phyloP scores from a whole-genome alignment of 2,797 vertebrate genomes.

The Psittacula derbiana region DNA sequence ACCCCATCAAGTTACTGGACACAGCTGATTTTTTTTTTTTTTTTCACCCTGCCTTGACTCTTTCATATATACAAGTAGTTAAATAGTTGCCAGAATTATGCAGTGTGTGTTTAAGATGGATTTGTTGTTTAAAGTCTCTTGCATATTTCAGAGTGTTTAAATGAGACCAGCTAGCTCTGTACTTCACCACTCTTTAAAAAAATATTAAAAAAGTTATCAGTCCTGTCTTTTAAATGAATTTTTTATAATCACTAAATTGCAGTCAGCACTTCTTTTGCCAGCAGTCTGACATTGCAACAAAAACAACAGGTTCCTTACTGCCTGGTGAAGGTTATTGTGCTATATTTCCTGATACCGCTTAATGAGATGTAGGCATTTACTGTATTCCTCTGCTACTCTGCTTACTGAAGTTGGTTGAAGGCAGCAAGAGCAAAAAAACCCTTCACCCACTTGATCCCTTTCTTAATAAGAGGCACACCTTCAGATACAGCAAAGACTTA shows the following conservation, averaged over 20 bases:
- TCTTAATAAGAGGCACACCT: background rate
- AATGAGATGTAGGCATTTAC: conserved; percentile 38
- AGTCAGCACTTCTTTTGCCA: conserved; percentile 43
- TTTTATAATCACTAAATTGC: conserved; percentile 52
- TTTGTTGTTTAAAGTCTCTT: conserved; percentile 48
- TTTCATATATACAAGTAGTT: conserved; percentile 33
- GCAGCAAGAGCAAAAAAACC: background rate
- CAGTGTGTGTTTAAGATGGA: background rate
- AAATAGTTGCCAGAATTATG: conserved; percentile 40
- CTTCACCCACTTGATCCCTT: background rate
- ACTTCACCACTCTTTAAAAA: background rate
- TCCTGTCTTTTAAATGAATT: conserved; percentile 51
- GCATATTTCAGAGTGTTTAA: conserved; percentile 59
- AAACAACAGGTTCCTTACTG: conserved; percentile 63
- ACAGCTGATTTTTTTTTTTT: conserved; percentile 29
- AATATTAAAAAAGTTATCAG: background rate
- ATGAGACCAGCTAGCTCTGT: conserved; percentile 26
- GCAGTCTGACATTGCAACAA: conserved; percentile 23
- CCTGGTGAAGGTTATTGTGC: conserved; percentile 25
- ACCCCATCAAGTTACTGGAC: background rate
- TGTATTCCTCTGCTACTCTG: background rate
- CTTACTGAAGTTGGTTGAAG: background rate
- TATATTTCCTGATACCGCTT: conserved; percentile 2
- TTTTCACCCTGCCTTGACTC: conserved; percentile 7
- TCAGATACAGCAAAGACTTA: conserved; percentile 18